Conservation (phyloP, 1,140 invertebrate species). For the Belonocnema kinseyi region DNA sequence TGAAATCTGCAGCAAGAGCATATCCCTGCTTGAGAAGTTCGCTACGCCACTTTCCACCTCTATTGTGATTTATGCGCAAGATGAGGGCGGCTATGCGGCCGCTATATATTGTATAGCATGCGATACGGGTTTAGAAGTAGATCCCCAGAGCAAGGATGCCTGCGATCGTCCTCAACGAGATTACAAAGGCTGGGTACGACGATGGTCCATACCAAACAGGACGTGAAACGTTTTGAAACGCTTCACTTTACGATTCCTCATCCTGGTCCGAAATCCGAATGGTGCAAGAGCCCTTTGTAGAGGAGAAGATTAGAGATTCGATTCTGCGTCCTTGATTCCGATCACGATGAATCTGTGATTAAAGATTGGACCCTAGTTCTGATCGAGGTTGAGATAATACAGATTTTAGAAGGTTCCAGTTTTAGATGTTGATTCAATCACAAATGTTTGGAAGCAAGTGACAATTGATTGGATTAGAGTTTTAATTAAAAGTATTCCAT, state of each 20-base stretch:
- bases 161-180: conserved; percentile 61
- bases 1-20: conserved; percentile 66
- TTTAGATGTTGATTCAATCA: too few species aligned
- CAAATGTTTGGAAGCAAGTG: too few species aligned
- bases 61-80: conserved; percentile 74
- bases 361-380: conserved; percentile 17
- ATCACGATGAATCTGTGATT: conserved; percentile 6
- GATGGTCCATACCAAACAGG: conserved; percentile 55
- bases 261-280: conserved; percentile 34
- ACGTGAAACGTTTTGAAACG: conserved; percentile 60
- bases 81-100: conserved; percentile 67
- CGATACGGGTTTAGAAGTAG: conserved; percentile 57
- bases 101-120: conserved; percentile 35
- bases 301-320: conserved; percentile 44
- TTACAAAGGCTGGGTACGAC: conserved; percentile 58
- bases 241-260: conserved; percentile 49
- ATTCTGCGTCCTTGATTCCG: not conserved
- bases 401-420: too few species aligned
- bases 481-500: too few species aligned
- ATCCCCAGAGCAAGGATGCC: conserved; percentile 53
- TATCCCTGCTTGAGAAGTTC: conserved; percentile 71
- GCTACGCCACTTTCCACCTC: conserved; percentile 71
- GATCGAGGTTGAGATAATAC: not conserved
- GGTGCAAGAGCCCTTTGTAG: conserved; percentile 59
- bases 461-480: too few species aligned